Evolutionary conservation across 35 echinoderm and acorn worm genomes (phyloP).

Genomic region (Anneissia japonica): DNA sequence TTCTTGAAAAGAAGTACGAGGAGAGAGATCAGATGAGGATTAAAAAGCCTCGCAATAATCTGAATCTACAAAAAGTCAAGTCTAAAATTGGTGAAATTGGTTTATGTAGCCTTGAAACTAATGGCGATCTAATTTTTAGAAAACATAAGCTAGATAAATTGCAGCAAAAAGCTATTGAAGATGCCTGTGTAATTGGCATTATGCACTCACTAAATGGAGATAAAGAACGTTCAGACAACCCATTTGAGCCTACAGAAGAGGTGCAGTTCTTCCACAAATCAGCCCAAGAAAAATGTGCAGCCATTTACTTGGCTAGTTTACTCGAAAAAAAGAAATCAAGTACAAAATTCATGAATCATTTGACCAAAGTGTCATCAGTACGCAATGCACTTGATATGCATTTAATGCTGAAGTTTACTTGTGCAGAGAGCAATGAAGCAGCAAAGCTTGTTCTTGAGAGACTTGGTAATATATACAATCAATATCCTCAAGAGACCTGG

Average conservation of each 20-base stretch:
- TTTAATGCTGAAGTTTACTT: background rate
- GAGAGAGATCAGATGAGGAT: background rate
- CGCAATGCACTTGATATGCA: background rate
- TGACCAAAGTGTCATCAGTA: background rate
- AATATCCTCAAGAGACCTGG: background rate
- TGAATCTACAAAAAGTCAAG: background rate
- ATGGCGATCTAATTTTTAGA: background rate
- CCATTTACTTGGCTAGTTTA: background rate
- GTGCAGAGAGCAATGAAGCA: background rate
- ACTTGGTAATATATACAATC: background rate
- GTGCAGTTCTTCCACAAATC: background rate
- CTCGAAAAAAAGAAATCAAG: background rate
- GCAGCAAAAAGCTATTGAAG: background rate
- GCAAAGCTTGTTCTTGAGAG: background rate
- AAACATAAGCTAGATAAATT: background rate
- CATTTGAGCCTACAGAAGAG: background rate
- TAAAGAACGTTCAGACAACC: background rate
- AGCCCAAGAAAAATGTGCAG: background rate
- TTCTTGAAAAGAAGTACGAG: background rate
- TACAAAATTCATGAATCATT: background rate
- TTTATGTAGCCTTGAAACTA: background rate
- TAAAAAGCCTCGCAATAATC: background rate
- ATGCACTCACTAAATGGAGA: background rate
- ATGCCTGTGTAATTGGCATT: background rate
- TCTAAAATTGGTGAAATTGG: background rate